Evolutionary conservation across 2,888 invertebrate genomes (phyloP), one percentile per base, ranked within the genome.

Genomic region (Peribatodes rhomboidaria): DNA sequence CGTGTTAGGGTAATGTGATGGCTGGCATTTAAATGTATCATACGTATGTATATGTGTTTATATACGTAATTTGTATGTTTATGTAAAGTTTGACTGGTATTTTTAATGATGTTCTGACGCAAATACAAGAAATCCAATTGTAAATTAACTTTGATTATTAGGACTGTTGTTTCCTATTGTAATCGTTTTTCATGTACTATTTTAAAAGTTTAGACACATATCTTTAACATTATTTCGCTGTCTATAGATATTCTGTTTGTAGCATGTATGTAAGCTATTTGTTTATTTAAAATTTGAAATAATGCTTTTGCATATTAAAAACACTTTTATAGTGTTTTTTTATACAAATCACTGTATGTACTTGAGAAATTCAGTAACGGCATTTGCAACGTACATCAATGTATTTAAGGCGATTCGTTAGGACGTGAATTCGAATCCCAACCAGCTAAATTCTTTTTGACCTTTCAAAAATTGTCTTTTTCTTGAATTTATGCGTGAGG

Each of bases 41-140:
- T 60, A 64, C 37, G 37, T 64, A 54, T 52, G 22, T 55, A 31
- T 44, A 18, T 16, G n/a, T 60, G 35, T 53, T 42, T 59, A 33
- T 50, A 58, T 54, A 63, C 22, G 54, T 64, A 55, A 39, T 37
- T 57, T n/a, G 39, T 54, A 54, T 14, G 39, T 56, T 57, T 52
- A n/a, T 62, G 56, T 62, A 62, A 58, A 58, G 31, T 49, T 50
- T 54, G 63, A 58, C 63, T 54, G 63, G 44, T 63, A 52, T 47
- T 63, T 44, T 42, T 62, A 44, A 42, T 57, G 14, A 33, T 55
- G 31, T 13, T 58, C 22, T 41, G 41, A 49, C 20, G 13, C 8
- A 20, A 20, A 22, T 46, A 46, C 20, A 46, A 2, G n/a, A n/a
- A 13, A 20, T 11, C 0, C 6, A 44, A 13, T 44, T 4, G 20